Conservation (phyloP, 2,888 invertebrate genomes). For the Amaurobius ferox region DNA sequence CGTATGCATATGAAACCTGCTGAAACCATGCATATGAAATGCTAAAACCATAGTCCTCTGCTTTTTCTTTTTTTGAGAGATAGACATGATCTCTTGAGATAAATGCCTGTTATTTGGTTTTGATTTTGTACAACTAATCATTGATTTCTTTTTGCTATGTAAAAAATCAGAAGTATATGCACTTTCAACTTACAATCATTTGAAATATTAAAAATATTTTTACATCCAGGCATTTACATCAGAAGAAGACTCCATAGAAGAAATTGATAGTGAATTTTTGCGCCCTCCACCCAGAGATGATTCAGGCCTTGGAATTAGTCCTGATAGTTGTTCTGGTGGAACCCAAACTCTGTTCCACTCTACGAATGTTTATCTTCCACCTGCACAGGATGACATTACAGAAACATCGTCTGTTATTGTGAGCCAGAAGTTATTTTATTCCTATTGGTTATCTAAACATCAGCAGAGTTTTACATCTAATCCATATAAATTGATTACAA, state of each 20-base stretch:
- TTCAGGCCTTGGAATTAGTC: slow-evolving; percentile 64
- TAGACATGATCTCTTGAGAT: too few relatives aligned
- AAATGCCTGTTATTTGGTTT: too few relatives aligned
- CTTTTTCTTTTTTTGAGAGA: too few relatives aligned
- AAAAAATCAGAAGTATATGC: too few relatives aligned
- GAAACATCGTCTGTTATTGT: not conserved
- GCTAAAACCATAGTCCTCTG: too few relatives aligned
- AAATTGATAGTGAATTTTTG: slow-evolving; percentile 9
- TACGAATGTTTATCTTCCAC: not conserved
- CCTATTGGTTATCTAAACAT: slow-evolving; percentile 38
- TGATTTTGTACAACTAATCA: too few relatives aligned
- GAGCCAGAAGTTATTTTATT: slow-evolving; percentile 30
- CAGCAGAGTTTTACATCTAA: slow-evolving; percentile 27
- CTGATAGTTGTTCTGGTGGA: slow-evolving; percentile 55
- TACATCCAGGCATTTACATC: slow-evolving; percentile 29
- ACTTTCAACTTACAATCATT: too few relatives aligned
- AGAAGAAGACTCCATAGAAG: slow-evolving; percentile 45
- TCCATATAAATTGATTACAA: slow-evolving; percentile 30
- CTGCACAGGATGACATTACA: not conserved
- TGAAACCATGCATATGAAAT: too few relatives aligned
- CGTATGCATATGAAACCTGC: too few relatives aligned
- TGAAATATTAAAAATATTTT: too few relatives aligned
- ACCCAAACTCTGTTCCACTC: slow-evolving; percentile 42
- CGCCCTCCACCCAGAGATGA: slow-evolving; percentile 51
- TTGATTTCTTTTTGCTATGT: not conserved